Base-by-base conservation (phyloP, 2,113 vertebrate species). In the Scomber colias region DNA sequence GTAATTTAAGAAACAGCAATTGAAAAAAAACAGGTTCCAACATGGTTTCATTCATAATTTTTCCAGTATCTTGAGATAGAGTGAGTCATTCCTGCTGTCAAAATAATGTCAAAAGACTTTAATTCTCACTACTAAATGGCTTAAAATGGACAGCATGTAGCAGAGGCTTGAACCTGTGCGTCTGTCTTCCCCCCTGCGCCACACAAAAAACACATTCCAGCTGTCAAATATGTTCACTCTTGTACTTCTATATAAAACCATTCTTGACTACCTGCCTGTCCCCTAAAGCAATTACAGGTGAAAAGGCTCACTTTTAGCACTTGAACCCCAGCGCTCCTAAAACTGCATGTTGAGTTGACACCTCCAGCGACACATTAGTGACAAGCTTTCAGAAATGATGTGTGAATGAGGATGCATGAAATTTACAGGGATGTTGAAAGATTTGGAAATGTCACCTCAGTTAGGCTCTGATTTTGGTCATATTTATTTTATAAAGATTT, bases 161-260 rank as follows among this genome's bases (percentile, higher is more conserved):
- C 45, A 19, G 40, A 45, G 70, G 15, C 35, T 57, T 44, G 15
- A 56, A 56, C 71, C 19, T 8, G 62, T 56, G 15, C 12, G 21
- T 67, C 35, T 49, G 61, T 75, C 13, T 44, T 13, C 30, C 69
- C 14, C 19, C 11, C 40, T 13, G 10, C 10, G 2, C 21, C 4
- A 9, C 3, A 53, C 63, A 64, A 85, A 85, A 27, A 85, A 83
- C 65, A 90, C 86, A 83, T 87, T 89, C 81, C 88, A 85, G 81
- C 85, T 87, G 89, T 92, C 71, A 54, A 54, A 77, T 40, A 12
- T 4, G 70, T 55, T 91, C 74, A 53, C 80, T 79, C 85, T 55
- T 79, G 81, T 19, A n/a, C 59, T 50, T 66, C 63, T 15, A 48
- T 68, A 75, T 65, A 49, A 92, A 89, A 89, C 66, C 0, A 8